Conservation (phyloP, 2,888 invertebrate genomes). For the Dynastes hyllus region DNA sequence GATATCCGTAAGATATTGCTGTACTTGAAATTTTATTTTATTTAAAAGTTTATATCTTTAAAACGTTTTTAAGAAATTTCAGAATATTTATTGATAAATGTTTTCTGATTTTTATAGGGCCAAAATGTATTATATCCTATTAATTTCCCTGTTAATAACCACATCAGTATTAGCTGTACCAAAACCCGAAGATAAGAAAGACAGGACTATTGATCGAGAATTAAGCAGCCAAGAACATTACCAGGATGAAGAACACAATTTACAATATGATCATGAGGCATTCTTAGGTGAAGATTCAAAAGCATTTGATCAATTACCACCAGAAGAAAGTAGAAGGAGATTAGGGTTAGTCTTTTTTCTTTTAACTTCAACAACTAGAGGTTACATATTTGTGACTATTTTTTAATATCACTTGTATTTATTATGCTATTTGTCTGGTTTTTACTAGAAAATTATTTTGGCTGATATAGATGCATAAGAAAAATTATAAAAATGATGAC, state of each 20-base stretch:
- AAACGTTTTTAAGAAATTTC: no score
- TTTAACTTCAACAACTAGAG: slow-evolving; percentile 3
- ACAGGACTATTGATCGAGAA: slow-evolving; percentile 79
- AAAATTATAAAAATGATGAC: slow-evolving; percentile 21
- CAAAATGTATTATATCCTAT: slow-evolving; percentile 20
- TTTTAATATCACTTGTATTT: neutral
- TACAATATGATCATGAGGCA: slow-evolving; percentile 97
- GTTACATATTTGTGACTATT: no score
- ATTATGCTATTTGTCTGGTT: neutral
- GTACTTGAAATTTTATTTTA: neutral
- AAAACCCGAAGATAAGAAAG: slow-evolving; percentile 80
- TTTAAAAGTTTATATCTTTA: neutral
- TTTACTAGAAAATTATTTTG: neutral
- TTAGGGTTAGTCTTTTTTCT: slow-evolving; percentile 76
- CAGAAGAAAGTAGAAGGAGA: slow-evolving; percentile 94
- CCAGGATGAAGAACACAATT: slow-evolving; percentile 86
- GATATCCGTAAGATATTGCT: neutral
- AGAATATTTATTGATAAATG: neutral
- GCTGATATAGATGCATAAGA: neutral
- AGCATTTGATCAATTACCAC: slow-evolving; percentile 93
- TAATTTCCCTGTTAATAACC: slow-evolving; percentile 35
- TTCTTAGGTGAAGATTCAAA: slow-evolving; percentile 96
- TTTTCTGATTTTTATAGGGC: neutral
- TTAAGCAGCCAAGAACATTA: slow-evolving; percentile 88
- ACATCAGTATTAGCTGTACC: slow-evolving; percentile 74